These are phyloP conservation scores for Dastarcus helophoroides DNA, from an alignment of 2,888 invertebrate genomes.

Conservation along the genomic window DNA sequence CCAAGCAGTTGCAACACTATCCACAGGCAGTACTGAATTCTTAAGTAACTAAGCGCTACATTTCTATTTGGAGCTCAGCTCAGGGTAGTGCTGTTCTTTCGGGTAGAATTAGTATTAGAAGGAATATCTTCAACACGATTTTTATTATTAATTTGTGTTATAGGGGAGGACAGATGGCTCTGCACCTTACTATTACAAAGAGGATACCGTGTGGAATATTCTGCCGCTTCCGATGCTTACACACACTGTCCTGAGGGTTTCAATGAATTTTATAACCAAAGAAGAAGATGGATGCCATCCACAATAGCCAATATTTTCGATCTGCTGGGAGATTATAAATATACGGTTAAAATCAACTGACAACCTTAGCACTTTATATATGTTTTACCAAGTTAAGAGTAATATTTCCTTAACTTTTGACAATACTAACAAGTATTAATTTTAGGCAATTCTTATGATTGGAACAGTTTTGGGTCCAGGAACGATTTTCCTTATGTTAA, in stretches of 20 bases:
- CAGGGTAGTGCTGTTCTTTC: too few relatives aligned
- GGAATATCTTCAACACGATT: too few relatives aligned
- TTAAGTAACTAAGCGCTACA: too few relatives aligned
- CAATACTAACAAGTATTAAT: too few relatives aligned
- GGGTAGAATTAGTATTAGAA: too few relatives aligned
- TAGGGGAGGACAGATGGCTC: constrained; percentile 92
- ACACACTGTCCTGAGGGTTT: constrained; percentile 91
- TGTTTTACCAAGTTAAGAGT: constrained; percentile 53
- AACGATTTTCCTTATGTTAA: constrained; percentile 72
- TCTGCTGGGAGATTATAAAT: constrained; percentile 63
- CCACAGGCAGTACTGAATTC: too few relatives aligned
- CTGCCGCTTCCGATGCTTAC: constrained; percentile 89
- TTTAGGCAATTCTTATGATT: constrained; percentile 52
- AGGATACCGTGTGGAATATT: constrained; percentile 87
- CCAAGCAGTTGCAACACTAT: too few relatives aligned
- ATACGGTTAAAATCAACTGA: constrained; percentile 75
- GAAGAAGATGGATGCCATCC: constrained; percentile 91
- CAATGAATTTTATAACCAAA: constrained; percentile 87
- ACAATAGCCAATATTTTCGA: constrained; percentile 93
- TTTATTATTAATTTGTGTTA: too few relatives aligned
- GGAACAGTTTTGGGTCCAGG: constrained; percentile 75
- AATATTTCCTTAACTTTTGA: constrained; percentile 1
- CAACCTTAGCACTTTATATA: constrained; percentile 74
- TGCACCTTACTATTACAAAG: constrained; percentile 85
- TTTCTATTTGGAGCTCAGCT: too few relatives aligned